Evolutionary conservation across 2,888 invertebrate genomes (phyloP).

Genomic region (Agapostemon virescens): DNA sequence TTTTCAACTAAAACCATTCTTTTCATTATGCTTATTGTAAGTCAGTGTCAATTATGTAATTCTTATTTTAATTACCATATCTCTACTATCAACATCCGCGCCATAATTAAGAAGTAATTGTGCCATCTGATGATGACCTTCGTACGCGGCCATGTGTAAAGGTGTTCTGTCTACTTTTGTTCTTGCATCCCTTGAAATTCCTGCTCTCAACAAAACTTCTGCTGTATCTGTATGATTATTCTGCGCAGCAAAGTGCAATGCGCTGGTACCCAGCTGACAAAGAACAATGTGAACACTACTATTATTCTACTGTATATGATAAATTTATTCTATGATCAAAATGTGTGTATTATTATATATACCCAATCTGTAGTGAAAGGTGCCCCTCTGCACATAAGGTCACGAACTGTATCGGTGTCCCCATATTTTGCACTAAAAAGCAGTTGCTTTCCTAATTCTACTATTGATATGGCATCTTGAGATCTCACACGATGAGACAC

Average conservation of each 20-base stretch:
- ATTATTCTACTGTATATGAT: background rate
- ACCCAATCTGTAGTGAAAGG: slow-evolving; percentile 97
- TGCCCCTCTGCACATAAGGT: slow-evolving; percentile 91
- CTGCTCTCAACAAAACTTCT: slow-evolving; percentile 90
- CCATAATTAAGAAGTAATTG: slow-evolving; percentile 86
- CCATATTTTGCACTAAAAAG: slow-evolving; percentile 90
- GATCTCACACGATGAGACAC: slow-evolving; percentile 70
- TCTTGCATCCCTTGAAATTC: slow-evolving; percentile 92
- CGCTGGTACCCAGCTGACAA: slow-evolving; percentile 91
- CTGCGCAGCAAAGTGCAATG: slow-evolving; percentile 92
- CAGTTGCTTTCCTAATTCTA: slow-evolving; percentile 92
- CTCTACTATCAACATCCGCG: slow-evolving; percentile 88
- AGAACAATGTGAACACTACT: background rate
- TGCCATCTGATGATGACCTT: slow-evolving; percentile 90
- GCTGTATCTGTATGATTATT: slow-evolving; percentile 90
- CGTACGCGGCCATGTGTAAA: slow-evolving; percentile 92
- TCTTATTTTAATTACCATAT: slow-evolving; percentile 83
- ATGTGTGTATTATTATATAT: slow-evolving; percentile 60
- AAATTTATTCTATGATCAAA: background rate
- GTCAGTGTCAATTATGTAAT: background rate
- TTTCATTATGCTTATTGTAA: background rate
- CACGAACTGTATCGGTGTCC: slow-evolving; percentile 88
- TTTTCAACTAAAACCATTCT: slow-evolving; percentile 84
- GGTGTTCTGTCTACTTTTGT: slow-evolving; percentile 97
- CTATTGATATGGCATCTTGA: slow-evolving; percentile 81